Percentiles rank a stretch among this genome's conserved stretches.
phyloP scores from a whole-genome alignment of 2,797 vertebrate species.

The Cetoscarus ocellatus region DNA sequence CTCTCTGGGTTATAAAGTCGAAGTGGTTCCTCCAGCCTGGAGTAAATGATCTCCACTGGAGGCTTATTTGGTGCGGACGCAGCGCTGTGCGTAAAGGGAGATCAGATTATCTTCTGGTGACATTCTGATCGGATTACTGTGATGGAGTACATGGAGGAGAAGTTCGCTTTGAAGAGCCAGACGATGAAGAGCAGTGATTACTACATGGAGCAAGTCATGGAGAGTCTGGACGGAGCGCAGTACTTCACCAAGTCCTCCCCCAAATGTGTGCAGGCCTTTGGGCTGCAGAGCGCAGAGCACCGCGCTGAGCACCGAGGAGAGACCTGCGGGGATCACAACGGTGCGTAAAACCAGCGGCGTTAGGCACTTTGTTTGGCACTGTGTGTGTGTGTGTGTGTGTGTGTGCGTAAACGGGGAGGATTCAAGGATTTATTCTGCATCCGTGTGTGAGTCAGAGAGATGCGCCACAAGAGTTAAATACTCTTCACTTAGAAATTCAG shows the following conservation, averaged over 20 bases:
- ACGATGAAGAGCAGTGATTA: constrained; percentile 92
- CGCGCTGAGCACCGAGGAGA: constrained; percentile 91
- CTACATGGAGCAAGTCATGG: constrained; percentile 98
- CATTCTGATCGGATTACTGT: constrained; percentile 60
- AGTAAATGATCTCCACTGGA: constrained; percentile 83
- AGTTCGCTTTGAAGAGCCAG: constrained; percentile 93
- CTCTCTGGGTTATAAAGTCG: constrained; percentile 92
- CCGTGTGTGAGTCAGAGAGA: background rate
- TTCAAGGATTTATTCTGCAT: background rate
- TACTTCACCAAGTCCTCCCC: constrained; percentile 92
- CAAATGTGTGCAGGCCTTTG: constrained; percentile 93
- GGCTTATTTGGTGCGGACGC: constrained; percentile 57
- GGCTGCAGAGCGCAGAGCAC: constrained; percentile 88
- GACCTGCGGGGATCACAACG: constrained; percentile 86
- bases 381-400: background rate
- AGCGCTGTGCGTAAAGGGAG: constrained; percentile 24
- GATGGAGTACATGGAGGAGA: constrained; percentile 99
- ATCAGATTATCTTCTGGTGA: constrained; percentile 53
- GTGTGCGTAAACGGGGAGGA: background rate
- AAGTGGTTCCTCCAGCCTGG: constrained; percentile 84
- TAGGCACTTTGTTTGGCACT: background rate
- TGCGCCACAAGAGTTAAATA: background rate
- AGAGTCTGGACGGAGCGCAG: constrained; percentile 93
- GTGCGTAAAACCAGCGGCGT: constrained; percentile 79
- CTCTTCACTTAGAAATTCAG: no score